A percentile compares a stretch with the other conserved stretches of the same genome.
These are phyloP conservation scores for Neosilurus mollespiculum DNA, from an alignment of 2,797 vertebrate genomes.

Conservation along the genomic window DNA sequence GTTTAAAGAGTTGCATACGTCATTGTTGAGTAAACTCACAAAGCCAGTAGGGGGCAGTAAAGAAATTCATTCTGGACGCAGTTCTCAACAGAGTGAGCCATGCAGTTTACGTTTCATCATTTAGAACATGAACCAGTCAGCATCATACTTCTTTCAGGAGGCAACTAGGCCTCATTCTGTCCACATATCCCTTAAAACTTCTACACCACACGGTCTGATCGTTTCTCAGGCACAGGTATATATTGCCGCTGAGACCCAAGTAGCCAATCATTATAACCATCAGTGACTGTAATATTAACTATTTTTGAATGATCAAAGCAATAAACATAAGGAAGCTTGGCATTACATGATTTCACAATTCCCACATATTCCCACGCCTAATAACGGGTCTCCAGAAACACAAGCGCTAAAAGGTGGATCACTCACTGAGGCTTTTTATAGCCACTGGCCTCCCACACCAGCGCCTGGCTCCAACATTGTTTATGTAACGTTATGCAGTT, in stretches of 20 bases:
- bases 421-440: constrained; percentile 52
- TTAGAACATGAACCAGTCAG: constrained; percentile 50
- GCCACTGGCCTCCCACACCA: constrained; percentile 41
- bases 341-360: constrained; percentile 39
- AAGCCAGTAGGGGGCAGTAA: constrained; percentile 59
- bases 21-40: background rate
- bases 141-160: constrained; percentile 49
- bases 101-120: constrained; percentile 55
- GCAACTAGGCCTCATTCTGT: constrained; percentile 43
- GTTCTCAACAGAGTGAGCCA: constrained; percentile 43
- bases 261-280: background rate
- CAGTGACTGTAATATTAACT: constrained; percentile 1
- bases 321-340: constrained; percentile 25
- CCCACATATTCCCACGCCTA: constrained; percentile 43
- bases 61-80: constrained; percentile 46
- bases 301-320: constrained; percentile 14
- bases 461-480: constrained; percentile 51
- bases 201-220: constrained; percentile 26
- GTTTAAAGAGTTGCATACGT: background rate
- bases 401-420: constrained; percentile 37
- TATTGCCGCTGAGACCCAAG: background rate
- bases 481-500: constrained; percentile 58
- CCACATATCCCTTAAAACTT: constrained; percentile 39
- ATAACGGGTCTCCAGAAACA: constrained; percentile 33
- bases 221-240: background rate